Evolutionary conservation across 2,797 vertebrate species (phyloP), one percentile per base, ranked within the genome.

Genomic region (Dallia pectoralis): DNA sequence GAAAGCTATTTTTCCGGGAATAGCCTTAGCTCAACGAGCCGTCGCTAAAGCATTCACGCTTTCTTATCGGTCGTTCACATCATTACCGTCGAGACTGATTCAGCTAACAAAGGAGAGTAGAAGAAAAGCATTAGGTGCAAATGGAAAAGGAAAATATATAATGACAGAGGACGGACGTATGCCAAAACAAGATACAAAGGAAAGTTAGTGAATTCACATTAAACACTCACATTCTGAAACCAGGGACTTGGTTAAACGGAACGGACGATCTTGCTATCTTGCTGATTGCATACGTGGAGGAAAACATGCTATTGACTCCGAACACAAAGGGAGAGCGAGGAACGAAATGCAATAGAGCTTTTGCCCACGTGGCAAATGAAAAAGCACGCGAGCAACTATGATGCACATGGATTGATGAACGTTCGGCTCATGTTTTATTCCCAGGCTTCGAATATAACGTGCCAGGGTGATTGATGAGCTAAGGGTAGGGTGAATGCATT

Each of bases 371-470:
- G 79, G 79, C 78, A 86, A 87, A 87, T 89, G 84, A 88, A 90
- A n/a, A 88, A 88, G 83, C 86, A 84, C 69, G 84, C 86, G 75
- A 62, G 72, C 78, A 73, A 81, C 30, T 53, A 88, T 89, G 90
- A 91, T 90, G 82, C 85, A 69, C 87, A 91, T 92, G 75, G 90
- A 92, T 92, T 89, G 88, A 69, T 82, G 73, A 63, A 44, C 78
- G 78, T 77, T 59, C 44, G 68, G 66, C 76, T 89, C 78, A 78
- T 87, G 86, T 85, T 90, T 88, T 87, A 88, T 84, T 84, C 79
- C 49, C 64, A 63, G 68, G 2, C 48, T 67, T 82, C 69, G 76
- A 83, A 81, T 81, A 74, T 79, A 72, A 79, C 81, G 71, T 82
- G 61, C 69, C 64, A 71, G 69, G 51, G 82, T 82, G 80, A 83